Conservation (phyloP, 1,140 invertebrate genomes). For the Wasmannia auropunctata region DNA sequence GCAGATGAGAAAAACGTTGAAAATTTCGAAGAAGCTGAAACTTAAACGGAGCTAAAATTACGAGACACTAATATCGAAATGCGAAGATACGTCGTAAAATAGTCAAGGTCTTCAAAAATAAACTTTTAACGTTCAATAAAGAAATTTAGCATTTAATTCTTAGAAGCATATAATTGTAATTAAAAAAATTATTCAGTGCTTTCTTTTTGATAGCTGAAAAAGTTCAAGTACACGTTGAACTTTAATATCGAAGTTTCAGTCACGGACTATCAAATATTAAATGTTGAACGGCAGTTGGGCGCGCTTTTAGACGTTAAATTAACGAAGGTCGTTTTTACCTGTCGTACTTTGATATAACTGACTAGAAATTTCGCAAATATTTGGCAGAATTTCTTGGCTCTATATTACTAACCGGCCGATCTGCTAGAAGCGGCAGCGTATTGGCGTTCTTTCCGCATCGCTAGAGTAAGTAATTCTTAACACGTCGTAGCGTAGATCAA, state of each 20-base stretch:
- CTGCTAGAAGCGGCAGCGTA: not conserved
- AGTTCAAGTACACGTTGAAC: not conserved
- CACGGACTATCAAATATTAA: constrained; percentile 2
- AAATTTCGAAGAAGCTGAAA: not conserved
- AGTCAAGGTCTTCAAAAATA: not conserved
- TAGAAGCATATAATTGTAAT: not conserved
- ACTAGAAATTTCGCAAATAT: constrained; percentile 32
- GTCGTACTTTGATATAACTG: not conserved
- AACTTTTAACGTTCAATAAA: not conserved
- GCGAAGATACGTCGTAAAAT: not conserved
- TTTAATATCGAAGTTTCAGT: not conserved
- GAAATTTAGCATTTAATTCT: not conserved
- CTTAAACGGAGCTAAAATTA: not conserved
- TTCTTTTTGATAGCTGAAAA: not conserved
- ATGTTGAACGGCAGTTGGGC: not conserved
- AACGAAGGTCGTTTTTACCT: constrained; percentile 28
- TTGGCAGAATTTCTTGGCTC: constrained; percentile 52
- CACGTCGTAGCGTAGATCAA: not conserved
- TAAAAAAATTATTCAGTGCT: not conserved
- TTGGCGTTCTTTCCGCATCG: not conserved
- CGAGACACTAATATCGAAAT: not conserved
- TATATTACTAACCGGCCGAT: not conserved
- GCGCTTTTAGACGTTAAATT: constrained; percentile 45
- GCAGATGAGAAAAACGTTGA: not conserved
- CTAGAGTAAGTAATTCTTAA: not conserved